phyloP scores from a whole-genome alignment of 1,140 invertebrate species.

The Neotoxoptera formosana region DNA sequence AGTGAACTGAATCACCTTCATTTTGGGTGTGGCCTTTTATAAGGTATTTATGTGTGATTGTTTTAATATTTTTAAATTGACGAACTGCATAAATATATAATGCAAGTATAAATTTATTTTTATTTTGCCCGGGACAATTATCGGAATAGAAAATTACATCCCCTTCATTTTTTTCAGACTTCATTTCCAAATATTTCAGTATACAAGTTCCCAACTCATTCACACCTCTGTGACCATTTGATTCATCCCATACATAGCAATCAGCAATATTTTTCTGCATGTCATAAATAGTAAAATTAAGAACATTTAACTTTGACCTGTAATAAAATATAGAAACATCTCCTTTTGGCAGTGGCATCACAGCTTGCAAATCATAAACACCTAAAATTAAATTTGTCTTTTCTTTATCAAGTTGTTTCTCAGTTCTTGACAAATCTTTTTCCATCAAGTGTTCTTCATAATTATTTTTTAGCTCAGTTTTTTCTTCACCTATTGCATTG shows the following conservation, averaged over 20 bases:
- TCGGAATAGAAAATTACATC: slow-evolving; percentile 61
- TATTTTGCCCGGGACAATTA: too few species aligned
- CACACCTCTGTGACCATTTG: slow-evolving; percentile 60
- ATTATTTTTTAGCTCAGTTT: slow-evolving; percentile 53
- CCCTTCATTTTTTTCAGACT: slow-evolving; percentile 20
- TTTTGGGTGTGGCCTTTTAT: slow-evolving; percentile 53
- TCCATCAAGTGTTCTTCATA: slow-evolving; percentile 59
- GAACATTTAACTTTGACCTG: too few species aligned
- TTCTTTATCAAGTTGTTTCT: too few species aligned
- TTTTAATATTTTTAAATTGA: slow-evolving; percentile 9
- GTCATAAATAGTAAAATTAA: slow-evolving; percentile 61
- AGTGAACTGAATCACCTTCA: slow-evolving; percentile 48
- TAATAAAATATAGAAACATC: slow-evolving; percentile 61
- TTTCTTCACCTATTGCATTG: slow-evolving; percentile 57
- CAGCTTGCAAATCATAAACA: slow-evolving; percentile 60
- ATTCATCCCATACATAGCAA: slow-evolving; percentile 63
- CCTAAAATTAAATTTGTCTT: slow-evolving; percentile 53
- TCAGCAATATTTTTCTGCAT: slow-evolving; percentile 59
- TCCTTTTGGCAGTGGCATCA: slow-evolving; percentile 59
- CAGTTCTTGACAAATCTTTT: slow-evolving; percentile 56
- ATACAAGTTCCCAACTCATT: slow-evolving; percentile 61
- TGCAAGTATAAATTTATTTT: slow-evolving; percentile 57
- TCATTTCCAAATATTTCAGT: slow-evolving; percentile 58
- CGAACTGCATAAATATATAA: slow-evolving; percentile 50
- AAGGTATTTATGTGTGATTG: slow-evolving; percentile 57